These are phyloP conservation scores for Metopolophium dirhodum DNA, from an alignment of 1,140 invertebrate species.

Conservation along the genomic window DNA sequence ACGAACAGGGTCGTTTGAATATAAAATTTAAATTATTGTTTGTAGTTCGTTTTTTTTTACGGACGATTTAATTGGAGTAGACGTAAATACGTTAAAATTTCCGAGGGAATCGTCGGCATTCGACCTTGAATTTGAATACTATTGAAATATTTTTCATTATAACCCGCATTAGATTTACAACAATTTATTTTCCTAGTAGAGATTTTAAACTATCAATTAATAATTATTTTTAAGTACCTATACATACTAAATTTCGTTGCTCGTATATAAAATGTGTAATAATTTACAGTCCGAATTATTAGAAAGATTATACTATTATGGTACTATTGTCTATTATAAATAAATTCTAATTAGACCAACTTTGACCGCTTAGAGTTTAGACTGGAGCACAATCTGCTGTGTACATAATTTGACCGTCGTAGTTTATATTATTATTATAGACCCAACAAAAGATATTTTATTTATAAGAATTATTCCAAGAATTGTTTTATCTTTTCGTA, in stretches of 20 bases:
- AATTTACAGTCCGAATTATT: neutral
- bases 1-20: neutral
- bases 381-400: neutral
- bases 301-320: neutral
- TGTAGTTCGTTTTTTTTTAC: neutral
- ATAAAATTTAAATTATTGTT: neutral
- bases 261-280: neutral
- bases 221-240: neutral
- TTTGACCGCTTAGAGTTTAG: neutral
- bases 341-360: slow-evolving; percentile 6
- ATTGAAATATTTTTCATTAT: slow-evolving; percentile 10
- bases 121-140: neutral
- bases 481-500: neutral
- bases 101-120: neutral
- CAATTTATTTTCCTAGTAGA: neutral
- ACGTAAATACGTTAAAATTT: neutral
- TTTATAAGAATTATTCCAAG: slow-evolving; percentile 5
- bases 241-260: neutral
- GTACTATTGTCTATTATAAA: slow-evolving; percentile 9
- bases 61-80: neutral
- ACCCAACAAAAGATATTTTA: slow-evolving; percentile 5
- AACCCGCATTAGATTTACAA: neutral
- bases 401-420: neutral
- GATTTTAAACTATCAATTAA: slow-evolving; percentile 7
- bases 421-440: neutral